Percentiles rank a stretch among this genome's conserved stretches.
Evolutionary conservation across 2,113 vertebrate genomes (phyloP).

Genomic region (Thinocorus orbignyianus): DNA sequence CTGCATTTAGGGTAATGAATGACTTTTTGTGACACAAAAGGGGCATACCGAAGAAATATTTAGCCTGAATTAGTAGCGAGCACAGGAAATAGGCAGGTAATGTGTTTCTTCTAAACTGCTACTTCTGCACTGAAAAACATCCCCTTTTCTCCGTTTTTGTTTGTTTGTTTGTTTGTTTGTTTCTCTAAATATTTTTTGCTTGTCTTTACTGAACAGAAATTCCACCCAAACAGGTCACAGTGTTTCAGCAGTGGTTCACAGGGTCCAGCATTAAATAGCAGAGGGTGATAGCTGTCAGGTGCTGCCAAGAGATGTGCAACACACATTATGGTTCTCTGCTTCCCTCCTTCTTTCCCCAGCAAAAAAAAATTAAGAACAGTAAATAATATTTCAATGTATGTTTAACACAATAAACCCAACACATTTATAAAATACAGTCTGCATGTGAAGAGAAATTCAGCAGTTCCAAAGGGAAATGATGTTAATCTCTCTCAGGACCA

Average conservation of each 20-base stretch:
- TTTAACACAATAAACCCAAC: neutral
- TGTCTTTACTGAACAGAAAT: neutral
- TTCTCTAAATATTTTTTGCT: neutral
- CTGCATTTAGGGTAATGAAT: slow-evolving; percentile 55
- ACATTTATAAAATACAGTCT: neutral
- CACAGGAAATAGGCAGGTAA: slow-evolving; percentile 10
- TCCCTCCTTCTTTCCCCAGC: neutral
- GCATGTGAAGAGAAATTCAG: neutral
- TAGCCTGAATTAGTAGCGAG: slow-evolving; percentile 10
- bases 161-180: too few species aligned
- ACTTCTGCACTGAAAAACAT: neutral
- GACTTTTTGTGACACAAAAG: neutral
- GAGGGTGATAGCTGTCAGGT: neutral
- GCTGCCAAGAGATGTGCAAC: neutral
- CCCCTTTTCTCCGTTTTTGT: neutral
- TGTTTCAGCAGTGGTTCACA: neutral
- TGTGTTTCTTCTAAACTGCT: neutral
- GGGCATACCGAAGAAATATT: neutral
- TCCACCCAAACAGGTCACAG: neutral
- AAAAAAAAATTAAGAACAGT: neutral
- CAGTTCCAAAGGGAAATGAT: neutral
- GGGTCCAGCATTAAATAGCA: neutral
- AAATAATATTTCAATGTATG: neutral
- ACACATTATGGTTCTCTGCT: neutral
- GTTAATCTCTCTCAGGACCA: neutral